Percentiles rank a stretch among this genome's conserved stretches.
phyloP scores from a whole-genome alignment of 2,888 invertebrate species.

The Lycaena phlaeas region DNA sequence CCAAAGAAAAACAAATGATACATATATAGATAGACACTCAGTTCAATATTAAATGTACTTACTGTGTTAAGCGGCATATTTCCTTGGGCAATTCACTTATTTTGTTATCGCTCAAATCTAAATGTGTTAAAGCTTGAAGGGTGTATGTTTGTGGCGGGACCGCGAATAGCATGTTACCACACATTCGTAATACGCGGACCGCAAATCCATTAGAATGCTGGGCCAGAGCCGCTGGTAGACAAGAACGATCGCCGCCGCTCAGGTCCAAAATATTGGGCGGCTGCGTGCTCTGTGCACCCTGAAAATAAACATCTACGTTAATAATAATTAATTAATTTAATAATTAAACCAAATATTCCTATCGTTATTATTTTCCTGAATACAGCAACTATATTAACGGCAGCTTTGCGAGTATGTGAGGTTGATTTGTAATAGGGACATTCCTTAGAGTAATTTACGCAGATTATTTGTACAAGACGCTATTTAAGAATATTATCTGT shows the following conservation, averaged over 20 bases:
- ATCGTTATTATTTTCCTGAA: too few relatives aligned
- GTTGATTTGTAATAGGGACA: too few relatives aligned
- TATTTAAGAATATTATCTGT: too few relatives aligned
- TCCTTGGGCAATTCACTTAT: constrained; percentile 76
- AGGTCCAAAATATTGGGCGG: constrained; percentile 59
- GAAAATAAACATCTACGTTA: too few relatives aligned
- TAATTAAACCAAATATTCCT: too few relatives aligned
- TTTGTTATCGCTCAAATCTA: constrained; percentile 80
- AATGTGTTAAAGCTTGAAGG: constrained; percentile 72
- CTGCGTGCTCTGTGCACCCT: constrained; percentile 62
- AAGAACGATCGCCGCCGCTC: constrained; percentile 48
- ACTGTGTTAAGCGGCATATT: constrained; percentile 68
- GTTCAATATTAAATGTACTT: constrained; percentile 36
- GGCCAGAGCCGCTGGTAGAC: constrained; percentile 42
- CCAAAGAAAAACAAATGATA: too few relatives aligned
- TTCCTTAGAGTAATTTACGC: too few relatives aligned
- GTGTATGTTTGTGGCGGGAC: constrained; percentile 75
- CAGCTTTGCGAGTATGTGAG: too few relatives aligned
- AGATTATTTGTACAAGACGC: too few relatives aligned
- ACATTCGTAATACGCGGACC: constrained; percentile 44
- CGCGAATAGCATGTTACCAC: constrained; percentile 70
- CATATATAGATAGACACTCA: too few relatives aligned
- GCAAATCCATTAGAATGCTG: constrained; percentile 52
- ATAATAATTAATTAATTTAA: too few relatives aligned
- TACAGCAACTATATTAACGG: too few relatives aligned